A percentile compares a stretch with the other conserved stretches of the same genome.
Evolutionary conservation across 2,797 vertebrate genomes (phyloP).

Genomic region (Percopsis omiscomaycus): DNA sequence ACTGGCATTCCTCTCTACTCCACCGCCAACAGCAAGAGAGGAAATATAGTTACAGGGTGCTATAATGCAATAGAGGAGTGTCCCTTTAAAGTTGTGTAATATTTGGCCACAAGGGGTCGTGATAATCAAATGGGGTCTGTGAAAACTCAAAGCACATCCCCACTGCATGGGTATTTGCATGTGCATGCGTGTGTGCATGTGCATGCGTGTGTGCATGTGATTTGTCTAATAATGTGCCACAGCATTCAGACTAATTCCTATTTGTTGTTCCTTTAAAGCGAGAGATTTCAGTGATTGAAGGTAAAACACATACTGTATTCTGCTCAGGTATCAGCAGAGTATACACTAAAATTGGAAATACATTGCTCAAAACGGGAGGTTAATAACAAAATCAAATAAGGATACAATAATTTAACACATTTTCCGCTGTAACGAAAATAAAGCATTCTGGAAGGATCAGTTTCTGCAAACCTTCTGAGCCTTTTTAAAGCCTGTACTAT

Average conservation of each 20-base stretch:
- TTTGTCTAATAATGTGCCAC: not conserved
- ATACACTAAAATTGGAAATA: conserved; percentile 6
- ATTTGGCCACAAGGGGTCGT: no score
- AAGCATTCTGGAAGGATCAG: conserved; percentile 13
- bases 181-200: not conserved
- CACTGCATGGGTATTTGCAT: not conserved
- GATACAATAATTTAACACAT: not conserved
- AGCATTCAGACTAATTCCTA: not conserved
- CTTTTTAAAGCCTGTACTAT: conserved; percentile 15
- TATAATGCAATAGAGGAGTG: no score
- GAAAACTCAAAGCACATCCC: no score
- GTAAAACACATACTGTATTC: no score
- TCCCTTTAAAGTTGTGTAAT: no score
- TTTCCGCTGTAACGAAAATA: conserved; percentile 19
- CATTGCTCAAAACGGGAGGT: conserved; percentile 23
- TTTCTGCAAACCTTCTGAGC: conserved; percentile 12
- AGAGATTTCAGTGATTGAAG: not conserved
- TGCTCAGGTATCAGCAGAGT: no score
- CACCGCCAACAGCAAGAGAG: no score
- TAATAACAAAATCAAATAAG: no score
- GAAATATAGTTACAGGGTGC: no score
- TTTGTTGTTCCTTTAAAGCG: no score
- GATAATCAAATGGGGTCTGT: no score
- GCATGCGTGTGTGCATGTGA: not conserved
- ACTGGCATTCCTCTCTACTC: no score